Conservation (phyloP, 2,113 vertebrate species). For the Cottus gobio region DNA sequence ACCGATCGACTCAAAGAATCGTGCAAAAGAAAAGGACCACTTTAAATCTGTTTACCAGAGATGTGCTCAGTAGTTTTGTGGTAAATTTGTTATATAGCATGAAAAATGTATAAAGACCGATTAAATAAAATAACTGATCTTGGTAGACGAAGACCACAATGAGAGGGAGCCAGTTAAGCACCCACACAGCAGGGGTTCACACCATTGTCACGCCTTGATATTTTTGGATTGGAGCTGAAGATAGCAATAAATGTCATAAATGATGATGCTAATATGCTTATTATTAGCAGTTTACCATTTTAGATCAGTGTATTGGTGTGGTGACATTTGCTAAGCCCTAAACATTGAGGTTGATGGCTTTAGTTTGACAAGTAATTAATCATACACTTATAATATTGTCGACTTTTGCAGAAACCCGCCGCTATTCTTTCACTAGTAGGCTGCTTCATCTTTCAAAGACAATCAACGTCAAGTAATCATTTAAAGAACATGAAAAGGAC, state of each 20-base stretch:
- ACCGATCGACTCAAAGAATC: background rate
- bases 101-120: background rate
- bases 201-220: slow-evolving; percentile 7
- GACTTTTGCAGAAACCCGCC: background rate
- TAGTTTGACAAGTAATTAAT: too few relatives aligned
- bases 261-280: too few relatives aligned
- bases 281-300: too few relatives aligned
- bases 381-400: too few relatives aligned
- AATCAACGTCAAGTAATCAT: background rate
- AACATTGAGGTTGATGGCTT: too few relatives aligned
- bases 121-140: background rate
- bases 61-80: background rate
- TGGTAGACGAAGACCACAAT: background rate
- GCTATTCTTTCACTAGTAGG: background rate
- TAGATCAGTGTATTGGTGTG: too few relatives aligned
- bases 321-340: too few relatives aligned
- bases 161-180: slow-evolving; percentile 32
- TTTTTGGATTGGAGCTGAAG: slow-evolving; percentile 11
- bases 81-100: background rate
- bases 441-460: background rate
- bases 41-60: too few relatives aligned
- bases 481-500: background rate
- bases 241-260: background rate
- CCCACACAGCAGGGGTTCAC: slow-evolving; percentile 4
- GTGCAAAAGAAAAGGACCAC: background rate